Conservation (phyloP, 2,113 vertebrate genomes). For the Psettodes erumei region DNA sequence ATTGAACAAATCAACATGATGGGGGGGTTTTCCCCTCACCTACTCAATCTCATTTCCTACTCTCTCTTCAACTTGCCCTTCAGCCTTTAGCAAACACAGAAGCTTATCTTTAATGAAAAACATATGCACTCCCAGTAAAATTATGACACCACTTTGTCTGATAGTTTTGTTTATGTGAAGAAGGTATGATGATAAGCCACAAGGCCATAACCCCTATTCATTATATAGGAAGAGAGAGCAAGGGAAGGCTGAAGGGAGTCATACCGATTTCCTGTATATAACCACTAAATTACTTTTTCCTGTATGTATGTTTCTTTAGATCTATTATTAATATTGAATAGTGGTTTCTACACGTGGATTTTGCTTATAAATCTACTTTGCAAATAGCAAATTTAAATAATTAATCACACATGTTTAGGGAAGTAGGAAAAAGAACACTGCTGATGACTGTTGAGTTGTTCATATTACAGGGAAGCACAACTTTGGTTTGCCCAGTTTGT, state of each 20-base stretch:
- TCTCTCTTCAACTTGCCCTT: slow-evolving; percentile 33
- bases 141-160: slow-evolving; percentile 36
- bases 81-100: slow-evolving; percentile 16
- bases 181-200: background rate
- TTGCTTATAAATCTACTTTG: background rate
- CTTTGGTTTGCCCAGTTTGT: background rate
- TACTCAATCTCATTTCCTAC: background rate
- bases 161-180: slow-evolving; percentile 23
- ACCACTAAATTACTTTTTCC: background rate
- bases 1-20: slow-evolving; percentile 64
- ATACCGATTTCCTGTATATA: background rate
- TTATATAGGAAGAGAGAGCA: background rate
- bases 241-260: background rate
- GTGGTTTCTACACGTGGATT: slow-evolving; percentile 4
- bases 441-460: slow-evolving; percentile 7
- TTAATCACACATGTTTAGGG: background rate
- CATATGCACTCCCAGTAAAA: slow-evolving; percentile 22
- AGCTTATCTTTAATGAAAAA: slow-evolving; percentile 38
- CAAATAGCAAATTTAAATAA: background rate
- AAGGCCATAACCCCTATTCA: background rate
- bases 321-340: background rate
- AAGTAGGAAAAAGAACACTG: background rate
- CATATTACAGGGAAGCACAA: slow-evolving; percentile 3
- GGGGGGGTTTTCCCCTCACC: slow-evolving; percentile 2
- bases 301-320: background rate